Percentiles rank a stretch among this genome's conserved stretches.
These are phyloP conservation scores for Stegodyphus dumicola DNA, from an alignment of 1,140 invertebrate species.

Conservation along the genomic window DNA sequence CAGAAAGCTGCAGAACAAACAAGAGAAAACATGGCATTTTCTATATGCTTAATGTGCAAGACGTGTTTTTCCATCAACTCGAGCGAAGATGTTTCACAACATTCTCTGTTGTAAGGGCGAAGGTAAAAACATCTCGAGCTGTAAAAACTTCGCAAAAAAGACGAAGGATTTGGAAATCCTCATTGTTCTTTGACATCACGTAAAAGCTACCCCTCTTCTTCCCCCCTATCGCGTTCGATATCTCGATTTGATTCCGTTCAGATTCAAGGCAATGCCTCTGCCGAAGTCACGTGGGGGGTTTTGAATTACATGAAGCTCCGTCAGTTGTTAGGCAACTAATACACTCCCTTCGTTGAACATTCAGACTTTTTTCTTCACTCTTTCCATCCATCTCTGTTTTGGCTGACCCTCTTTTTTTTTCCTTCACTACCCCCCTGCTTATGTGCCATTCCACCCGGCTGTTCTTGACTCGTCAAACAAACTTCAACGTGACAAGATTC, in stretches of 20 bases:
- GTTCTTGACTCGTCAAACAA: constrained; percentile 31
- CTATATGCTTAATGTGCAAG: too few relatives aligned
- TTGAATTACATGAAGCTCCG: constrained; percentile 54
- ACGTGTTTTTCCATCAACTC: too few relatives aligned
- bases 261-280: constrained; percentile 23
- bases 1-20: too few relatives aligned
- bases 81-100: too few relatives aligned
- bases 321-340: constrained; percentile 57
- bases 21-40: too few relatives aligned
- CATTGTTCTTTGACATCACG: constrained; percentile 26
- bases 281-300: constrained; percentile 24
- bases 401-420: not conserved
- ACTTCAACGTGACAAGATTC: constrained; percentile 37
- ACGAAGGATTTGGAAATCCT: not conserved
- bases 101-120: too few relatives aligned
- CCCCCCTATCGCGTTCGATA: constrained; percentile 31
- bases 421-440: too few relatives aligned
- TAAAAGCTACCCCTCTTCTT: not conserved
- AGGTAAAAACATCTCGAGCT: constrained; percentile 32
- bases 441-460: too few relatives aligned
- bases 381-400: too few relatives aligned
- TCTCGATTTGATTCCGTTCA: constrained; percentile 56
- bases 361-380: constrained; percentile 19
- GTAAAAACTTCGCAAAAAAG: not conserved
- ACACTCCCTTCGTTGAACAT: constrained; percentile 54